These are phyloP conservation scores for Andrena praecox DNA, from an alignment of 2,888 invertebrate species.

Conservation along the genomic window DNA sequence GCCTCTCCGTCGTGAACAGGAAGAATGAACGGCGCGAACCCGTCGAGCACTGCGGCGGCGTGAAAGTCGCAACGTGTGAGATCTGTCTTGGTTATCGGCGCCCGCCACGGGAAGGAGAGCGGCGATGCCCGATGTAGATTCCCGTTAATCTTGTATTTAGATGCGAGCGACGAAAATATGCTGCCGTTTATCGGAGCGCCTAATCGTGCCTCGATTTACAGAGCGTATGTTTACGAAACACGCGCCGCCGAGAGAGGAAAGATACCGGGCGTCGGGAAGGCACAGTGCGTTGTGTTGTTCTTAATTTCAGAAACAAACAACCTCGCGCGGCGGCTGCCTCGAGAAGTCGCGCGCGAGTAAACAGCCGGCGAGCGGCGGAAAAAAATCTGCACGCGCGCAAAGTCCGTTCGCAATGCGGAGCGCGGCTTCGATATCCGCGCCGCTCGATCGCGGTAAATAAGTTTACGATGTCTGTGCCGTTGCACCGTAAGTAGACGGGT, in stretches of 20 bases:
- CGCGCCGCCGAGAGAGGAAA: conserved; percentile 35
- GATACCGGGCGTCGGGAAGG: conserved; percentile 28
- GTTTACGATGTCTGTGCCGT: background rate
- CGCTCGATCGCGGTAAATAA: conserved; percentile 34
- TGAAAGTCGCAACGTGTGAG: background rate
- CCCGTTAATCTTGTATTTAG: conserved; percentile 32
- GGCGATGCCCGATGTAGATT: conserved; percentile 14
- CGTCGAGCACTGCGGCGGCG: background rate
- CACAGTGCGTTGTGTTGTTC: conserved; percentile 33
- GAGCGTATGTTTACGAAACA: conserved; percentile 10
- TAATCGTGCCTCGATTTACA: conserved; percentile 20
- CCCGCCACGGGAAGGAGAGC: conserved; percentile 1
- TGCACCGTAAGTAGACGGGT: background rate
- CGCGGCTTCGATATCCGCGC: conserved; percentile 24
- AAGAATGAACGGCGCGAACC: background rate
- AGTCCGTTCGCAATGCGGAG: conserved; percentile 39
- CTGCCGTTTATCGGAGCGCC: conserved; percentile 16
- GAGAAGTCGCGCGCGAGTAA: conserved; percentile 12
- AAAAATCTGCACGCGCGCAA: conserved; percentile 47
- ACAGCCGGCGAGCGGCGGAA: conserved; percentile 12
- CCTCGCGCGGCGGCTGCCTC: conserved; percentile 22
- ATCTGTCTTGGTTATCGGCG: conserved; percentile 24
- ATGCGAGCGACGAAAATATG: conserved; percentile 42
- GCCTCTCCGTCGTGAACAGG: too few relatives aligned
- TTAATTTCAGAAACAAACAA: conserved; percentile 46